These are phyloP conservation scores for Pampusana beccarii DNA, from an alignment of 2,113 vertebrate genomes.

Conservation along the genomic window DNA sequence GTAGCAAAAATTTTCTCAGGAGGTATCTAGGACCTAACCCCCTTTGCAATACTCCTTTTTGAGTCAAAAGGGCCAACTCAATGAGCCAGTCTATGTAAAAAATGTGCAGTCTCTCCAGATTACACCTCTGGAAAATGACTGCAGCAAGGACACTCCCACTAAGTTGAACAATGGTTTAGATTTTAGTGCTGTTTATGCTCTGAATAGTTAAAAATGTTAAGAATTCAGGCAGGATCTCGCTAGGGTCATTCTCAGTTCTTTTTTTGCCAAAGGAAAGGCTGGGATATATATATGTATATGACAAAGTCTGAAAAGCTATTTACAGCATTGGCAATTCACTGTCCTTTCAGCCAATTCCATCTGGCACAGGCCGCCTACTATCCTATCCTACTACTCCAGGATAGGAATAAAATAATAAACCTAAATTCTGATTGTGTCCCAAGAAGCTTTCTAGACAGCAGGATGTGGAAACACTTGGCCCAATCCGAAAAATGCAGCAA, in stretches of 20 bases:
- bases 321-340: not conserved
- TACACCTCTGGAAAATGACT: not conserved
- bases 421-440: not conserved
- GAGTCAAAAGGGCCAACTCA: not conserved
- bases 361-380: not conserved
- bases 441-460: not conserved
- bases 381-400: not conserved
- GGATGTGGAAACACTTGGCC: not conserved
- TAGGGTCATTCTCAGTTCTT: not conserved
- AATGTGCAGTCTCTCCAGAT: not conserved
- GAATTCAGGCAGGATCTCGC: not conserved
- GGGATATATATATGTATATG: too few relatives aligned
- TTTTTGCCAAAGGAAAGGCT: not conserved
- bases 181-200: not conserved
- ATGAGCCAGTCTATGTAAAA: not conserved
- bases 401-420: not conserved
- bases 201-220: not conserved
- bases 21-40: not conserved
- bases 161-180: not conserved
- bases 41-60: not conserved
- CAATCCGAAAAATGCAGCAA: not conserved
- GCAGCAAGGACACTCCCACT: not conserved
- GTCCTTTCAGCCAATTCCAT: not conserved
- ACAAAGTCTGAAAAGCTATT: not conserved
- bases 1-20: not conserved